Base-by-base conservation (phyloP, 37 sponge, comb jelly and placozoan genomes). In the Chondrilla cf. caribensis region DNA sequence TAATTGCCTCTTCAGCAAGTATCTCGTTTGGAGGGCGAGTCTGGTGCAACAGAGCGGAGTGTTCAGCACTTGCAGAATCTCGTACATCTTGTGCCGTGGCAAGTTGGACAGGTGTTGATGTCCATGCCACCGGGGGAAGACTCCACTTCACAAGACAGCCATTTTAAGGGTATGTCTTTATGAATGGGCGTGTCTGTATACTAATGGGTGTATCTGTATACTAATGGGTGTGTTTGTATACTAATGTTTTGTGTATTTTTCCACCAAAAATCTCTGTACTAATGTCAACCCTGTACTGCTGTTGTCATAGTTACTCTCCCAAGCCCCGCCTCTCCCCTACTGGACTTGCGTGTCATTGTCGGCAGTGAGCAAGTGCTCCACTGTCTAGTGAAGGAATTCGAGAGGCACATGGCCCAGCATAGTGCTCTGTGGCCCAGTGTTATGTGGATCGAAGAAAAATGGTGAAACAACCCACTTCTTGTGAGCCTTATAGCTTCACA, bases 61-160 rank as follows among this genome's bases (percentile, higher is more conserved):
- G 85, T 85, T 65, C 88, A 88, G 37, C 80, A 92, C 77, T 42
- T 92, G 35, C 83, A 82, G 57, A 92, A 87, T 15, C 86, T 92
- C 17, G 86, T 87, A 1, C 89, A 92, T 64, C 83, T 92, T 18
- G 86, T 92, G 0, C 86, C 92, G 26, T 92, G 92, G 92, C 92
- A 92, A 58, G 71, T 66, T 4, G 89, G 83, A 8, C 55, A 70
- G 25, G 70, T 92, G 1, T 79, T 87, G 44, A 73, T 84, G 37
- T 64, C 92, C 32, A 86, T 83, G 86, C 78, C 5, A 41, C 0
- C 11, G 22, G 72, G 26, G 11, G n/a, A 77, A 18, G 38, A n/a
- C 33, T 33, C 14, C 3, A 0, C 19, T 58, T 1, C 38, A 1
- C 7, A 1, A 37, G n/a, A 21, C 32, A 58, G 33, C 22, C 58